Evolutionary conservation across 2,113 vertebrate genomes (phyloP).

Genomic region (Aspidoscelis tigris): DNA sequence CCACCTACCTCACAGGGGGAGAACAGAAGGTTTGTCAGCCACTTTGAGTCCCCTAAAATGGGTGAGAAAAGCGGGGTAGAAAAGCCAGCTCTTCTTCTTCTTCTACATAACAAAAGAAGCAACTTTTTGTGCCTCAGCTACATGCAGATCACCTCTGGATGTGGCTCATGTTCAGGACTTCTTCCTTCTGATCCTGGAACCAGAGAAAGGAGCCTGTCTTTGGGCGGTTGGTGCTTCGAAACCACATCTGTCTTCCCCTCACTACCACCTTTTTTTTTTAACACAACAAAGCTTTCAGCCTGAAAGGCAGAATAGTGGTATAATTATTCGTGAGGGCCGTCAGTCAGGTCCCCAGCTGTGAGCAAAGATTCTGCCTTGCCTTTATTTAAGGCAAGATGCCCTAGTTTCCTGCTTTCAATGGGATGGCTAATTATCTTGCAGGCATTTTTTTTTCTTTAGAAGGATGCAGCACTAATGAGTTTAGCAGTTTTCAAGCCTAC

Average conservation of each 20-base stretch:
- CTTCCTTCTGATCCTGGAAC: too few species aligned
- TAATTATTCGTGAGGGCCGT: slow-evolving; percentile 24
- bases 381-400: slow-evolving; percentile 65
- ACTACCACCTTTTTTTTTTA: slow-evolving; percentile 9
- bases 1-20: too few species aligned
- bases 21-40: too few species aligned
- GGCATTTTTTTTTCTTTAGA: slow-evolving; percentile 28
- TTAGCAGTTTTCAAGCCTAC: slow-evolving; percentile 53
- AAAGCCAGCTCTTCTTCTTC: not conserved
- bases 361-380: not conserved
- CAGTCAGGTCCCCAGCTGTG: not conserved
- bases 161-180: too few species aligned
- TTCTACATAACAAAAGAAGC: not conserved
- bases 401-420: slow-evolving; percentile 64
- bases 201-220: not conserved
- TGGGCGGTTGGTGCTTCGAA: too few species aligned
- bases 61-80: too few species aligned
- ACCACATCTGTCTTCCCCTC: not conserved
- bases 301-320: fast-evolving
- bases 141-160: too few species aligned
- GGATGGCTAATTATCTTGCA: slow-evolving; percentile 69
- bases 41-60: too few species aligned
- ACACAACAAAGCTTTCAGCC: not conserved
- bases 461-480: slow-evolving; percentile 65
- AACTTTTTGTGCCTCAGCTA: not conserved